Conservation (phyloP, 2,888 invertebrate genomes). For the Fabriciana adippe region DNA sequence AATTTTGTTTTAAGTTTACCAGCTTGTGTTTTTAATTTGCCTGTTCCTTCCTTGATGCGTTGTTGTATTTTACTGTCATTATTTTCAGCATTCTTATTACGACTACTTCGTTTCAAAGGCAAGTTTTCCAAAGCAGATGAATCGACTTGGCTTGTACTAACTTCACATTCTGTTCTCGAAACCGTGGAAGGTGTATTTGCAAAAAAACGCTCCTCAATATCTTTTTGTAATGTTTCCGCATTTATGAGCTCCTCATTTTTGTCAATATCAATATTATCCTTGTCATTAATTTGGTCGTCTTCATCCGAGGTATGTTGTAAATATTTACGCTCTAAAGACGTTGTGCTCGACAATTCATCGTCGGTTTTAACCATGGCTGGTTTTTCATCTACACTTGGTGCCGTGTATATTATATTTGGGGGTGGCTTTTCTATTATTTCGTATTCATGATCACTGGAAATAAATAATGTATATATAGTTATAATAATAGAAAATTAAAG, state of each 20-base stretch:
- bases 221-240: conserved; percentile 83
- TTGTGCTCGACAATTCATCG: conserved; percentile 78
- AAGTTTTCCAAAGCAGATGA: conserved; percentile 85
- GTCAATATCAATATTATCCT: conserved; percentile 55
- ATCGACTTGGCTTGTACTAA: conserved; percentile 86
- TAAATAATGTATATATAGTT: conserved; percentile 18
- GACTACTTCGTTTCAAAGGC: conserved; percentile 82
- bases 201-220: conserved; percentile 85
- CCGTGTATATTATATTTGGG: conserved; percentile 67
- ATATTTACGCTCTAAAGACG: conserved; percentile 74
- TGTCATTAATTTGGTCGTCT: conserved; percentile 66
- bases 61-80: conserved; percentile 84
- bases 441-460: conserved; percentile 95
- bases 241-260: conserved; percentile 59
- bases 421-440: conserved; percentile 91
- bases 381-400: conserved; percentile 66
- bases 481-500: neutral
- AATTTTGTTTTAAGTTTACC: conserved; percentile 87
- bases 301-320: conserved; percentile 78
- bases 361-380: conserved; percentile 65
- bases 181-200: conserved; percentile 82
- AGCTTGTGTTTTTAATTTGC: conserved; percentile 86
- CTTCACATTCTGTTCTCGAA: conserved; percentile 84
- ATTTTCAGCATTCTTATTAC: conserved; percentile 76
- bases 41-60: conserved; percentile 86